Conservation (phyloP, 2,113 vertebrate species). For the Vulpes vulpes region DNA sequence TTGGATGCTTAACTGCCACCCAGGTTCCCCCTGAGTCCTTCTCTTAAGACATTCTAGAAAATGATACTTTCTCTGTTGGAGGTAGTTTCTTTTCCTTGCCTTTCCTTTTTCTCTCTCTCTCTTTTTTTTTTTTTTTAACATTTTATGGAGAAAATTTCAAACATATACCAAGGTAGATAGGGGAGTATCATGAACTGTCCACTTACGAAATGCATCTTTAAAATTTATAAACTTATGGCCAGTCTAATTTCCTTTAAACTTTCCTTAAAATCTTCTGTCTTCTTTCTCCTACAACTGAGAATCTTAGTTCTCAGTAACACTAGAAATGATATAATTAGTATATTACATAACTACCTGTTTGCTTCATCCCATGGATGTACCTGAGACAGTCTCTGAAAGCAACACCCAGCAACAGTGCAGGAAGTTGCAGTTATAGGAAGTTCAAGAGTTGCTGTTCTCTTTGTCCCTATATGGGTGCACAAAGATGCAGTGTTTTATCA, state of each 20-base stretch:
- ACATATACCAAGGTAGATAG: not conserved
- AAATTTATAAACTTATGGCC: not conserved
- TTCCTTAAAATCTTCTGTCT: not conserved
- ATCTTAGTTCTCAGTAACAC: not conserved
- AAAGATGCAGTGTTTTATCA: not conserved
- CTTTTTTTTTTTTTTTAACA: not conserved
- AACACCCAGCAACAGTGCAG: not conserved
- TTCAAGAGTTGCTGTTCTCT: not conserved
- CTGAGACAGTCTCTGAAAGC: not conserved
- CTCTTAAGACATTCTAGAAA: not conserved
- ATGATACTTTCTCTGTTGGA: not conserved
- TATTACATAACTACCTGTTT: not conserved
- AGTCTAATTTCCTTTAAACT: not conserved
- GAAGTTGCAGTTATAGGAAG: not conserved
- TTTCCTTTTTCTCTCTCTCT: not conserved
- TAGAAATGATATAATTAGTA: not conserved
- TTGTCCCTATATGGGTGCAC: not conserved
- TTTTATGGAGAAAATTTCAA: not conserved
- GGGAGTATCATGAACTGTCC: not conserved
- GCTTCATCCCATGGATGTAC: not conserved
- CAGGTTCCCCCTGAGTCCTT: not conserved
- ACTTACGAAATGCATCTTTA: not conserved
- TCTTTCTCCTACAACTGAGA: not conserved
- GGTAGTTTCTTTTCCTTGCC: not conserved
- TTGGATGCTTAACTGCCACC: not conserved